Percentiles rank a stretch among this genome's conserved stretches.
These are phyloP conservation scores for Campoplex nolae DNA, from an alignment of 2,888 invertebrate genomes.

Conservation along the genomic window DNA sequence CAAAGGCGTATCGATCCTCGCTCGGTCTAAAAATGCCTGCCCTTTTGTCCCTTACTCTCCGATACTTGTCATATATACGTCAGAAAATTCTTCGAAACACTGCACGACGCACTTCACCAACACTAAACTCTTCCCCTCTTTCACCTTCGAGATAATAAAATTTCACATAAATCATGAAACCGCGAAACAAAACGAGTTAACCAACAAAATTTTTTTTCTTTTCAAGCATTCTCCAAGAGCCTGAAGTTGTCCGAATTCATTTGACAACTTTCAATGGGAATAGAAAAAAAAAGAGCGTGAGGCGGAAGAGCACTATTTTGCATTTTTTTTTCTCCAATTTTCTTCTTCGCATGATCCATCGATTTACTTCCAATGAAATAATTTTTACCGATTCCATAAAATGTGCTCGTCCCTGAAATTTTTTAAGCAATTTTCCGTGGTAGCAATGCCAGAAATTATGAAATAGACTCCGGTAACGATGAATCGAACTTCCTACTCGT, in stretches of 20 bases:
- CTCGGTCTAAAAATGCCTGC: not conserved
- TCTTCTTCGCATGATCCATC: no score
- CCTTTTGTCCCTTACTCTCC: not conserved
- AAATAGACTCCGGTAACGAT: no score
- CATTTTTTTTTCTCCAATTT: not conserved
- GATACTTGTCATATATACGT: conserved; percentile 5
- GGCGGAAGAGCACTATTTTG: not conserved
- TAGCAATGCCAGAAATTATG: no score
- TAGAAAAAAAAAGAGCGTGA: not conserved
- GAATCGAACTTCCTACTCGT: no score
- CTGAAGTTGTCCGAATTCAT: conserved; percentile 32
- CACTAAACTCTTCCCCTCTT: conserved; percentile 17
- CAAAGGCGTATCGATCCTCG: conserved; percentile 14
- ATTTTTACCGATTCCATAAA: no score
- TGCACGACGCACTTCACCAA: conserved; percentile 14
- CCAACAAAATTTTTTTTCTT: conserved; percentile 22
- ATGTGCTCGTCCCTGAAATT: no score
- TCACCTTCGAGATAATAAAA: conserved; percentile 37
- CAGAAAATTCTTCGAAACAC: conserved; percentile 30
- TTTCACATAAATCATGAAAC: conserved; percentile 28
- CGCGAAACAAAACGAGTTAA: conserved; percentile 27
- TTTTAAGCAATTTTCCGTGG: no score
- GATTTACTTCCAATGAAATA: no score
- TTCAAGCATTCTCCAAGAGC: not conserved
- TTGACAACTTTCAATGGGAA: not conserved